Percentiles rank a stretch among this genome's conserved stretches.
phyloP scores from a whole-genome alignment of 2,113 vertebrate species.

The Macaca mulatta region DNA sequence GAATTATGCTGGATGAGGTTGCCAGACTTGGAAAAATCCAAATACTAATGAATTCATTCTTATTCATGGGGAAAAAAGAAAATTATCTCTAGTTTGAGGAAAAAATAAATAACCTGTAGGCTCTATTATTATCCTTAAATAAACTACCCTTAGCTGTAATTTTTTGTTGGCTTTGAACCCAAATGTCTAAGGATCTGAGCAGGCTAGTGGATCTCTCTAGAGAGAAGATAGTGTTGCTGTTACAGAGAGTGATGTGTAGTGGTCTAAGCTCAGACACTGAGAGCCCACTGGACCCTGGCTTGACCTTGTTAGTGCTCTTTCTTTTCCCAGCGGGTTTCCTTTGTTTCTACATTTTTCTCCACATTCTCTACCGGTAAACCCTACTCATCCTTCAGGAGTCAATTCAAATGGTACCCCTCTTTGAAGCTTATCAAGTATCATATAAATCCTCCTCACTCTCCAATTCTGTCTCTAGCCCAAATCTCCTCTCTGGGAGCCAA shows the following conservation, averaged over 20 bases:
- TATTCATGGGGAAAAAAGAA: not conserved
- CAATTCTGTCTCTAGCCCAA: not conserved
- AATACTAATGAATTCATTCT: slow-evolving; percentile 57
- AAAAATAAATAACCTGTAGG: slow-evolving; percentile 38
- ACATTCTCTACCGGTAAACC: not conserved
- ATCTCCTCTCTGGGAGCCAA: not conserved
- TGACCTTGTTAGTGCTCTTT: not conserved
- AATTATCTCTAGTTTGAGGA: not conserved
- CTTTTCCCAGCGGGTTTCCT: slow-evolving; percentile 29
- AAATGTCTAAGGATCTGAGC: not conserved
- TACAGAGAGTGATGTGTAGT: not conserved
- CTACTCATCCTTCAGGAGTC: not conserved
- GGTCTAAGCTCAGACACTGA: not conserved
- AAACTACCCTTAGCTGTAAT: not conserved
- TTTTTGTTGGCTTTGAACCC: not conserved
- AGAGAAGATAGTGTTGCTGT: not conserved
- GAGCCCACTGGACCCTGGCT: not conserved
- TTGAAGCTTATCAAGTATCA: not conserved
- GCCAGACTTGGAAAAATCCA: slow-evolving; percentile 62
- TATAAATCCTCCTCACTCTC: not conserved
- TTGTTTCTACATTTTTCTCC: not conserved
- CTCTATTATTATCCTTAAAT: not conserved
- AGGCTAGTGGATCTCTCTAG: not conserved
- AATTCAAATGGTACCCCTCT: not conserved
- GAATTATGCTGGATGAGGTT: slow-evolving; percentile 59